Conservation (phyloP, 1,140 invertebrate genomes). For the Dendrolimus kikuchii region DNA sequence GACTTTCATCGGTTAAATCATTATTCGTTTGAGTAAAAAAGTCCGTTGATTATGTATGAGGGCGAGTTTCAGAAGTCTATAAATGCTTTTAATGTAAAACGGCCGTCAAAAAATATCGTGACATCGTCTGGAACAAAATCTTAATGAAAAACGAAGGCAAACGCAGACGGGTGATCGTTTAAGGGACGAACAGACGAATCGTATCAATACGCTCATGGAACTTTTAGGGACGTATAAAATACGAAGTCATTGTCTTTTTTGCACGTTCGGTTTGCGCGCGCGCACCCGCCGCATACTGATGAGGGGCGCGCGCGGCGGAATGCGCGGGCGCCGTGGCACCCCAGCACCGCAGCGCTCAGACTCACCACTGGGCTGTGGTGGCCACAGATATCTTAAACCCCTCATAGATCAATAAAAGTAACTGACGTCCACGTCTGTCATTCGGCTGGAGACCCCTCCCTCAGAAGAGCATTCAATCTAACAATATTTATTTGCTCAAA, state of each 20-base stretch:
- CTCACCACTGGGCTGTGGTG: too few relatives aligned
- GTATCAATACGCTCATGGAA: conserved; percentile 57
- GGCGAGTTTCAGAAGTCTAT: conserved; percentile 7
- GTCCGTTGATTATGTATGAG: conserved; percentile 7
- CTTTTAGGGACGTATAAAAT: conserved; percentile 59
- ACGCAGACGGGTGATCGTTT: conserved; percentile 31
- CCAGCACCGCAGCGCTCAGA: neutral
- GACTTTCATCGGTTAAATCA: too few relatives aligned
- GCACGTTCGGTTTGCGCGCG: conserved; percentile 47
- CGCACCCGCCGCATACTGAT: conserved; percentile 49
- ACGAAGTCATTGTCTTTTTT: conserved; percentile 62
- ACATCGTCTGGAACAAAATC: conserved; percentile 5
- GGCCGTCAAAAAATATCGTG: conserved; percentile 16
- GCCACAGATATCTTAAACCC: too few relatives aligned
- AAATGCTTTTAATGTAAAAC: conserved; percentile 11
- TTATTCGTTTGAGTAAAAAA: too few relatives aligned
- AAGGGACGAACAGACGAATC: conserved; percentile 39
- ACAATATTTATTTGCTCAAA: too few relatives aligned
- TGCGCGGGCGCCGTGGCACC: conserved; percentile 21
- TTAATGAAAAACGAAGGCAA: neutral
- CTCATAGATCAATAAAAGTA: too few relatives aligned
- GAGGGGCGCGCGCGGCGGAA: conserved; percentile 41
- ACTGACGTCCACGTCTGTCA: too few relatives aligned
- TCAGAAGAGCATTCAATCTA: too few relatives aligned
- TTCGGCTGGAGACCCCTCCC: too few relatives aligned